Evolutionary conservation across 2,113 vertebrate species (phyloP).

Genomic region (Dinomys branickii): DNA sequence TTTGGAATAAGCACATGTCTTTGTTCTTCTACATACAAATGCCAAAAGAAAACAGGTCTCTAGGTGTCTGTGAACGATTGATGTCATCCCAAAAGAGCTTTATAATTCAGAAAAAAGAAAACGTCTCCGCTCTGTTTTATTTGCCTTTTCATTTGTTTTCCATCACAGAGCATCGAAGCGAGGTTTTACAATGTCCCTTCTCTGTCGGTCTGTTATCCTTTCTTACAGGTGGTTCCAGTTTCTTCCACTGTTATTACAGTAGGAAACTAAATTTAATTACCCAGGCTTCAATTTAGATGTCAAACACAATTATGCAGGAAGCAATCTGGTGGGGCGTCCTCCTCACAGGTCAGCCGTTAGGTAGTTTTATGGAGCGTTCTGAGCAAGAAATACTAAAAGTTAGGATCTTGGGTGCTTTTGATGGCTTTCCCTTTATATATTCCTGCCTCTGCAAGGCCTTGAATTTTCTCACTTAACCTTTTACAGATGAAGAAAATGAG

Average conservation of each 20-base stretch:
- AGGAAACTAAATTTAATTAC: slow-evolving; percentile 66
- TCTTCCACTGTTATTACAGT: slow-evolving; percentile 42
- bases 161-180: not conserved
- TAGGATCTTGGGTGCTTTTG: not conserved
- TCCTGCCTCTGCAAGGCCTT: not conserved
- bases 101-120: not conserved
- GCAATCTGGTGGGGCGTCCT: not conserved
- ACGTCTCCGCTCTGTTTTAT: slow-evolving; percentile 7
- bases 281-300: slow-evolving; percentile 58
- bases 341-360: not conserved
- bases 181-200: slow-evolving; percentile 8
- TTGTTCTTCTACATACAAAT: not conserved
- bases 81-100: not conserved
- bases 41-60: not conserved
- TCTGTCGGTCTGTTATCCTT: not conserved
- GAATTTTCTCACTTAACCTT: slow-evolving; percentile 10
- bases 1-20: not conserved
- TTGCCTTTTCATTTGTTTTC: slow-evolving; percentile 45
- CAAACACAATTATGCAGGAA: slow-evolving; percentile 69
- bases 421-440: not conserved
- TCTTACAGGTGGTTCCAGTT: not conserved
- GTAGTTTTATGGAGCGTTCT: slow-evolving; percentile 16
- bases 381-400: not conserved
- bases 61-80: not conserved
- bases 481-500: not conserved